Percentiles rank a stretch among this genome's conserved stretches.
These are phyloP conservation scores for Anseranas semipalmata DNA, from an alignment of 2,113 vertebrate species.

Conservation along the genomic window DNA sequence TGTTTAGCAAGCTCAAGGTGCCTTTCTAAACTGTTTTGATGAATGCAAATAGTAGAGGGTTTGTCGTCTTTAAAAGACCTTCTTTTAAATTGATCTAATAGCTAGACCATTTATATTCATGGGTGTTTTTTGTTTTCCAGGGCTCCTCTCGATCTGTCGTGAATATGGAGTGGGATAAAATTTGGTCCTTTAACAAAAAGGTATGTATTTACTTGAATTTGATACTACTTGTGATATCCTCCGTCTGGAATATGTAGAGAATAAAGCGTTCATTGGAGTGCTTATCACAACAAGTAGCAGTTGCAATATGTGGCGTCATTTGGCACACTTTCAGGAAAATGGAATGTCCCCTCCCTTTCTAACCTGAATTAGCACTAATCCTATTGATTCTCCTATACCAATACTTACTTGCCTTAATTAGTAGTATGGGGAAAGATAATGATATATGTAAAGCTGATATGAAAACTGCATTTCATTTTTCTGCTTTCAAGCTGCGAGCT, in stretches of 20 bases:
- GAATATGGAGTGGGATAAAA: constrained; percentile 99
- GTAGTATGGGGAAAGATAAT: constrained; percentile 44
- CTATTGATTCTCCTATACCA: constrained; percentile 43
- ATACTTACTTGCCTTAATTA: constrained; percentile 59
- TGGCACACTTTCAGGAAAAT: constrained; percentile 79
- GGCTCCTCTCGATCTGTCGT: constrained; percentile 96
- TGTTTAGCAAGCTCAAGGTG: not conserved
- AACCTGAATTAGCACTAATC: constrained; percentile 46
- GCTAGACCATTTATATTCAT: not conserved
- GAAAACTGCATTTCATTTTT: constrained; percentile 98
- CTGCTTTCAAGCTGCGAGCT: constrained; percentile 99
- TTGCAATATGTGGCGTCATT: constrained; percentile 58
- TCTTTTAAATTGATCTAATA: not conserved
- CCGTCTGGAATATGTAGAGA: constrained; percentile 16
- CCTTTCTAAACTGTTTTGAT: not conserved
- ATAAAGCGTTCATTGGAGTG: constrained; percentile 42
- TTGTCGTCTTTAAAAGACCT: not conserved
- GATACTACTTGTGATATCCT: not conserved
- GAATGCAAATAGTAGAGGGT: not conserved
- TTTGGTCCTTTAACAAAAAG: constrained; percentile 99
- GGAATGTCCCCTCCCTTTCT: constrained; percentile 71
- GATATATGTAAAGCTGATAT: constrained; percentile 80
- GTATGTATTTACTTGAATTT: constrained; percentile 69
- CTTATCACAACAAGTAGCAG: constrained; percentile 47
- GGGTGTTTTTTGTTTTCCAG: constrained; percentile 58